Evolutionary conservation across 2,888 invertebrate genomes (phyloP), one percentile per base, ranked within the genome.

Genomic region (Periphyllus acericola): DNA sequence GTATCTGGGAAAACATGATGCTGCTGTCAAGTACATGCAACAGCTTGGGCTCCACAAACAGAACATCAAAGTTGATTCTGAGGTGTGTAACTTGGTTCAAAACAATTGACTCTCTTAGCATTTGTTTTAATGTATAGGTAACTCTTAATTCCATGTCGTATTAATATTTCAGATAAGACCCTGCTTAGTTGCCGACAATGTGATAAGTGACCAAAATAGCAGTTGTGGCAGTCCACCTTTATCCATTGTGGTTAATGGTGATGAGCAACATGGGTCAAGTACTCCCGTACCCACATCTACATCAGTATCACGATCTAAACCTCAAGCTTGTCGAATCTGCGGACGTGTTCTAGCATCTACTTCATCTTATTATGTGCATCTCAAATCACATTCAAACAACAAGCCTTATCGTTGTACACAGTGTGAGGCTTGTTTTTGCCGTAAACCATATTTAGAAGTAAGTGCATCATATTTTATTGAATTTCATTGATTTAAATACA

Each of bases 291-390:
- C 87, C 32, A 66, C 89, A 25, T 81, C 87, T 21, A 80, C 87
- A 2, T 87, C 87, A 0, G 72, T 79, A 4, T 87, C 87, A 46
- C 87, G 87, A 46, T 88, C 89, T 8, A 89, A 89, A 80, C 94
- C 95, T 76, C 95, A 96, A 91, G 94, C 94, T 90, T 96, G 96
- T 92, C 95, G 95, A 92, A 94, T 95, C 89, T 96, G 96, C 91
- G 95, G 95, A 89, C 95, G 95, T 93, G 94, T 95, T 89, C 92
- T 96, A 89, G 95, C 95, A 87, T 95, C 95, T 25, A 94, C 95
- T 89, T 95, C 95, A 74, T 95, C 95, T 90, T 95, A 95, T 91
- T 95, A 96, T 91, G 96, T 96, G 90, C 96, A 96, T 92, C 95
- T 96, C 95, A 96, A 96, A 92, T 93, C 95, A 90, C 96, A 96